Base-by-base conservation (phyloP, 2,113 vertebrate genomes). In the Crocuta crocuta region DNA sequence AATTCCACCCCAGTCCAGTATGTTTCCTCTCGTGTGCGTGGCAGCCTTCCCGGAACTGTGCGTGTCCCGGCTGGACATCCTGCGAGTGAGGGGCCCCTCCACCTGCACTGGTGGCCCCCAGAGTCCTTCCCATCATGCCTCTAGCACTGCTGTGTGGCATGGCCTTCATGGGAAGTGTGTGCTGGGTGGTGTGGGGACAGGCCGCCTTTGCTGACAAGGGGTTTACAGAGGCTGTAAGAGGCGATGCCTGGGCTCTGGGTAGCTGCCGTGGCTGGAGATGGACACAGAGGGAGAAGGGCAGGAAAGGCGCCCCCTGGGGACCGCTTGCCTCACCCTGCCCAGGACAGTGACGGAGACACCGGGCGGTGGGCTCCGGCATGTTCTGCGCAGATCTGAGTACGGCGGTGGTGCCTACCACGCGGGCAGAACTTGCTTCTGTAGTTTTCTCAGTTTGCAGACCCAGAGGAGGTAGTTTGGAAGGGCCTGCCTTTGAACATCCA, bases 61-160 rank as follows among this genome's bases (percentile, higher is more conserved):
- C 23, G 26, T 23, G 7, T 79, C 55, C 92, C 16, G 19, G 79
- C 35, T 7, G 91, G 17, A n/a, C n/a, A 0, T 73, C 76, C 35
- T 21, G 48, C n/a, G 6, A 70, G 3, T 31, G 19, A 94, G 43
- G 93, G 78, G 50, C 81, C 23, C 5, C 79, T 93, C 96, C 31
- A 39, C 86, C 89, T 89, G 87, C 63, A 58, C 35, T 55, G 12
- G 10, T 8, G 86, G 50, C 79, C 48, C 48, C 63, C 63, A 10
- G 26, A 31, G 24, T 43, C 19, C 4, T 2, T 78, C 3, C 7
- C 1, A 0, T 63, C 35, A 35, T 0, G 0, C 82, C 10, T 58
- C 61, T 92, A 87, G 86, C 23, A 16, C 84, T 24, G 26, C 58
- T 58, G 35, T 50, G 19, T 43, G 24, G 73, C 39, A 1, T 74